Conservation (phyloP, 2,797 vertebrate genomes). For the Emydoidea blandingii region DNA sequence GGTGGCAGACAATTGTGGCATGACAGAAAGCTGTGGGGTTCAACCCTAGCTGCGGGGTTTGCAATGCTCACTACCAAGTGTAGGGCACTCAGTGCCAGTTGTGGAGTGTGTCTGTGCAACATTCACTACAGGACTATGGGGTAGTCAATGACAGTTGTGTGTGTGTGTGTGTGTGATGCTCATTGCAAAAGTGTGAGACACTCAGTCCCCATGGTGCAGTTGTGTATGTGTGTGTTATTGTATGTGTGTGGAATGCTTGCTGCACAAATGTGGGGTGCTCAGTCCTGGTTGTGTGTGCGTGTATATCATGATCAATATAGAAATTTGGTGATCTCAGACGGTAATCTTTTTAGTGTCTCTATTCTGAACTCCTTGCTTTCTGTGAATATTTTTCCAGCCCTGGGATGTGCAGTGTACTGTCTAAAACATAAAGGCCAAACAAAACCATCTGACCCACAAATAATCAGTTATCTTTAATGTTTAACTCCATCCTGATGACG, state of each 20-base stretch:
- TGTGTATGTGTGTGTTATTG: neutral
- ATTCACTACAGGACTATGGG: neutral
- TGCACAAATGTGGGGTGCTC: neutral
- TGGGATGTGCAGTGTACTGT: neutral
- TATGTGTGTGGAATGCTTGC: neutral
- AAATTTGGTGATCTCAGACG: neutral
- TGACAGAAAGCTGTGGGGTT: neutral
- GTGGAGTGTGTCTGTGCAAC: neutral
- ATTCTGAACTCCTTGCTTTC: neutral
- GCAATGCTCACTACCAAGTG: neutral
- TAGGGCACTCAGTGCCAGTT: neutral
- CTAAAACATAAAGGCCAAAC: neutral
- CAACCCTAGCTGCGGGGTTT: fast-evolving
- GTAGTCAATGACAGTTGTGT: neutral
- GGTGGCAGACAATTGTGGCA: neutral
- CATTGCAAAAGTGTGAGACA: neutral
- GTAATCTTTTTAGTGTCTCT: neutral
- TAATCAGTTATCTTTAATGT: neutral
- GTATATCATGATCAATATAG: neutral
- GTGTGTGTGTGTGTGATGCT: neutral
- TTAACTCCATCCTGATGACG: neutral
- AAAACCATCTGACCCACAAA: neutral
- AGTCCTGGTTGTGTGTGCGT: neutral
- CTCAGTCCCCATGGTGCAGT: neutral
- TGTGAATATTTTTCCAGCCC: neutral